Conservation (phyloP, 2,113 vertebrate species). For the Catharus fuscescens region DNA sequence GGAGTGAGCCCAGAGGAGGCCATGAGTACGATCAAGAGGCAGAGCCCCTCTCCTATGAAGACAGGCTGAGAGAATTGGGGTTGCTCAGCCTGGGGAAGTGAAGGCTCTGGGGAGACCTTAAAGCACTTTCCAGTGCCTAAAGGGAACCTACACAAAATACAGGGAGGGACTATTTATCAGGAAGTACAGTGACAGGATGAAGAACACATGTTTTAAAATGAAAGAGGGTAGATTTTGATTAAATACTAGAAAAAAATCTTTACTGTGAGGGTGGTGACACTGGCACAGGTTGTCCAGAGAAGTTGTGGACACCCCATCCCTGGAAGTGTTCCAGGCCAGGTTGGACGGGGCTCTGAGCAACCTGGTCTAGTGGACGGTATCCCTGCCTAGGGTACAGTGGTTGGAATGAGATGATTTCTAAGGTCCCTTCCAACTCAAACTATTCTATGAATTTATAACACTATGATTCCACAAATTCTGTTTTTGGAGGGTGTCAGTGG, state of each 20-base stretch:
- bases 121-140: background rate
- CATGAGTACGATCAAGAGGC: fast-evolving
- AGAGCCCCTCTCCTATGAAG: background rate
- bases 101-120: background rate
- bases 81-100: background rate
- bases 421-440: background rate
- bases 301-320: fast-evolving
- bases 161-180: background rate
- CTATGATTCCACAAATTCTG: background rate
- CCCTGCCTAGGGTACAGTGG: background rate
- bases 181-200: background rate
- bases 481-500: background rate
- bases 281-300: background rate
- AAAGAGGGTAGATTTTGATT: background rate
- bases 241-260: background rate
- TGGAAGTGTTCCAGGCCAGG: background rate
- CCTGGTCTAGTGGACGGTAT: background rate
- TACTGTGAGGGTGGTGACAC: background rate
- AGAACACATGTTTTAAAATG: background rate
- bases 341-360: background rate
- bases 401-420: background rate
- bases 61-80: background rate
- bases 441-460: background rate
- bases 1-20: background rate
- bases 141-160: background rate